These are phyloP conservation scores for Ctenodactylus gundi DNA, from an alignment of 2,113 vertebrate genomes.

Conservation along the genomic window DNA sequence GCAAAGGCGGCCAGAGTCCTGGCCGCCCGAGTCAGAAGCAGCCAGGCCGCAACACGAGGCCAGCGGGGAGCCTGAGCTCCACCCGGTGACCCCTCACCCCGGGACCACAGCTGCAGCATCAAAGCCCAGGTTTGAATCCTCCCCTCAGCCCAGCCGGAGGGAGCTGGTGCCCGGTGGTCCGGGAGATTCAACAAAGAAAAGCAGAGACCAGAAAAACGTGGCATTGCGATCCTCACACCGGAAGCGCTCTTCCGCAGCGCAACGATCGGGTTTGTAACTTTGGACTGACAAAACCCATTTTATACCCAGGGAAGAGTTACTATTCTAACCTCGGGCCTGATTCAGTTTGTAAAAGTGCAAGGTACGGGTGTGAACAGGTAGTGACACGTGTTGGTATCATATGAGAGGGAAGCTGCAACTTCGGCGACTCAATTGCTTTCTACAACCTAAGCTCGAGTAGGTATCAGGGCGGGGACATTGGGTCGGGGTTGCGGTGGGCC, in stretches of 20 bases:
- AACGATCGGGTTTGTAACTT: too few relatives aligned
- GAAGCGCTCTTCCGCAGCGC: neutral
- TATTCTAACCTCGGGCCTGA: constrained; percentile 72
- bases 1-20: neutral
- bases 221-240: neutral
- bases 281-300: constrained; percentile 71
- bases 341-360: constrained; percentile 75
- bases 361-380: constrained; percentile 75
- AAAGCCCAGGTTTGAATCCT: neutral
- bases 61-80: rapidly evolving
- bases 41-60: too few relatives aligned
- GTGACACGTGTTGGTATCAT: constrained; percentile 68
- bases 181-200: too few relatives aligned
- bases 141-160: too few relatives aligned
- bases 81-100: rapidly evolving
- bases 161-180: too few relatives aligned
- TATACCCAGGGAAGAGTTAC: constrained; percentile 69
- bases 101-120: rapidly evolving
- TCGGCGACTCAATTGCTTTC: constrained; percentile 73
- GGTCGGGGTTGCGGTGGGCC: rapidly evolving
- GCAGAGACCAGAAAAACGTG: neutral
- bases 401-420: constrained; percentile 73
- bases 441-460: constrained; percentile 49
- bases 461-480: neutral
- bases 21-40: too few relatives aligned